Evolutionary conservation across 1,140 invertebrate genomes (phyloP), one percentile per base, ranked within the genome.

Genomic region (Platyscapa corneri): DNA sequence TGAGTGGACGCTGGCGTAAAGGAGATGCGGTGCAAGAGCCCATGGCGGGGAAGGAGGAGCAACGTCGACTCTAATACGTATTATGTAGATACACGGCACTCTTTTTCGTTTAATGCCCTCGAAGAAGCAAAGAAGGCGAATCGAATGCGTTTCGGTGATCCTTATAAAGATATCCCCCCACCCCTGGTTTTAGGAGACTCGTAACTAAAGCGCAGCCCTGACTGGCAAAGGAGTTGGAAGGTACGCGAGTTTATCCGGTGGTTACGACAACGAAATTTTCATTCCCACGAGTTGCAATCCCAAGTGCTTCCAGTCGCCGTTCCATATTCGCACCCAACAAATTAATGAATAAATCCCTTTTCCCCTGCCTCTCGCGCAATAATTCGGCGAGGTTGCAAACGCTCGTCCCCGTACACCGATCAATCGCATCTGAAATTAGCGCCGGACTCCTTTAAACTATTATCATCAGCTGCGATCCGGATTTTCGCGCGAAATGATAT

Each of bases 1-100:
- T 10, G 79, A 67, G 79, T 65, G 79, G 60, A 81, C 79, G 79
- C 7, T 49, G 60, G 20, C 23, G 20, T 79, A 39, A 74, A 42
- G 23, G 67, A 39, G 67, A 23, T 32, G n/a, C 27, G n/a, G 46
- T 32, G 12, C 56, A 37, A 64, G 82, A 76, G 56, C 64, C n/a
- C n/a, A 46, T 39, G 42, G 60, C 49, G 12, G 30, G 14, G 32
- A 10, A 53, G 46, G 14, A 39, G 37, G 12, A 60, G 5, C 23
- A 27, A 60, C 20, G 39, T 34, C 16, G 46, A 8, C 37, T 79
- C 56, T 42, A 27, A 34, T 64, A 39, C 7, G 37, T n/a, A 74
- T 27, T 37, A 32, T n/a, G 37, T 42, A 37, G 37, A 37, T 42
- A n/a, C 37, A 42, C 23, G 20, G 8, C n/a, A 74, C 16, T 42